Base-by-base conservation (phyloP, 37 sponge, comb jelly and placozoan species). In the Petrosia ficiformis region DNA sequence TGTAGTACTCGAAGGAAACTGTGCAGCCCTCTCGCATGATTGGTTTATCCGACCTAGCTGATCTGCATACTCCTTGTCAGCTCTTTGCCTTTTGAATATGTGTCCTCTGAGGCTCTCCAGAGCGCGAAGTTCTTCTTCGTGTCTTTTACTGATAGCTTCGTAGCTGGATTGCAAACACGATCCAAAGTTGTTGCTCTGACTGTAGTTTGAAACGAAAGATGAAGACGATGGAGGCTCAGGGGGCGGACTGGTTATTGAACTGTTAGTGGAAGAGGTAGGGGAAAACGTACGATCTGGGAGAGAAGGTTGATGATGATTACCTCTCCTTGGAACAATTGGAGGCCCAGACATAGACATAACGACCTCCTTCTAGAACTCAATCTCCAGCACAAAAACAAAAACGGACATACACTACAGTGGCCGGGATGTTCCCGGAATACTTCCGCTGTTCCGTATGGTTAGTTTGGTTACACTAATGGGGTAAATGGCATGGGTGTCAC, bases 71-170 rank as follows among this genome's bases (percentile, higher is more conserved):
- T 85, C 86, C 26, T 56, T 56, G 57, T 93, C 92, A 28, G 81
- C 77, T 48, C 70, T 89, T 0, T 87, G 71, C 1, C 94, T 57
- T 38, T 81, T 85, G 77, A 80, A 73, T 4, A 93, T 38, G 64
- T 89, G 78, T 1, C n/a, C 40, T n/a, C 87, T 73, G 2, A 89
- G 38, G 80, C 82, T 86, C 84, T 93, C 94, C 87, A 93, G 71
- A 26, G 85, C 81, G 32, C 72, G 54, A 16, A 93, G 74, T 33
- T 93, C 94, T 1, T 86, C 91, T 6, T 93, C 91, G 64, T 87
- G 86, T 11, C 79, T 57, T 59, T 73, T 75, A 43, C 59, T 78
- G 28, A 93, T 78, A 30, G 76, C 79, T 19, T 89, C 92, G 44
- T 67, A 31, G 64, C 65, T 67, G 5, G 39, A 8, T 26, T 77